These are phyloP conservation scores for Procambarus clarkii DNA, from an alignment of 1,140 invertebrate species.

Conservation along the genomic window DNA sequence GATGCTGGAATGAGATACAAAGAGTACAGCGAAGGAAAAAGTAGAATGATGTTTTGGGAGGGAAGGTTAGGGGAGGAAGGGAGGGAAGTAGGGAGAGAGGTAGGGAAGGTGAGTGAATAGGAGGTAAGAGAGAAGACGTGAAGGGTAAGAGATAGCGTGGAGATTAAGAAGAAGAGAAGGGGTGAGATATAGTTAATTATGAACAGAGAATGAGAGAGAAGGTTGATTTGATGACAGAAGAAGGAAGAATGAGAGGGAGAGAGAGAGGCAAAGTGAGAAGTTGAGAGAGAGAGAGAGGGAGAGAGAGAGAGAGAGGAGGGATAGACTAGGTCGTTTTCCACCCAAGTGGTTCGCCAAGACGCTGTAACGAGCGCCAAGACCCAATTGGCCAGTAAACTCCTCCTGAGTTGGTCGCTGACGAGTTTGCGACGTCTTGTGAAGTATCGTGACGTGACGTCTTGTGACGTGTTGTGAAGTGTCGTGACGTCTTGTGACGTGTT, in stretches of 20 bases:
- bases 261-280: neutral
- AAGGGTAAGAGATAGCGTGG: too few relatives aligned
- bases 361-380: neutral
- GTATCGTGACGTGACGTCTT: neutral
- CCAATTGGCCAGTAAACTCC: neutral
- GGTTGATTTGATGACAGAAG: too few relatives aligned
- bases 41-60: neutral
- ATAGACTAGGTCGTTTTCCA: neutral
- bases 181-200: neutral
- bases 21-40: neutral
- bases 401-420: neutral
- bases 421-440: neutral
- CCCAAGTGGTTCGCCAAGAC: neutral
- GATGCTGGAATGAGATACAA: neutral
- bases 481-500: neutral
- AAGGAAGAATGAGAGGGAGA: too few relatives aligned
- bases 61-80: too few relatives aligned
- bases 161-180: neutral
- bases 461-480: neutral
- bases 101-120: neutral
- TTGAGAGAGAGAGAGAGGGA: neutral
- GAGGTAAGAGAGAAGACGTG: neutral
- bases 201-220: too few relatives aligned
- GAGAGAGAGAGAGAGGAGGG: neutral
- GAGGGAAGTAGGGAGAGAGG: neutral